Evolutionary conservation across 37 sponge, comb jelly and placozoan species (phyloP), one percentile per base, ranked within the genome.

Genomic region (Tethya wilhelma): DNA sequence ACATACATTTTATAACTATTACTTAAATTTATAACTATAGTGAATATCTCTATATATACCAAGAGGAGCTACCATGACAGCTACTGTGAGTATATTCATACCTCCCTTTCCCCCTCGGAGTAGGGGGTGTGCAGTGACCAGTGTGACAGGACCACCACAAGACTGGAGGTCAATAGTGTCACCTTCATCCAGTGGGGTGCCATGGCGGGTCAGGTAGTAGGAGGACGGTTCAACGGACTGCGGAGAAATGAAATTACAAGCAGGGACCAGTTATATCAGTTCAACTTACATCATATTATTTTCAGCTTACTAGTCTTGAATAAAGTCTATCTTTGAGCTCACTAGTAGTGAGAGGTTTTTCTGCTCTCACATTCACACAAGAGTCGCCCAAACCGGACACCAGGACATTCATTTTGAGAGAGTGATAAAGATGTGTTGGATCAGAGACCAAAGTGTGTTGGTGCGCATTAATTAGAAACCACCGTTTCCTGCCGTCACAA

Each of bases 71-170:
- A 67, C 40, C 29, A 36, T 37, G 36, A 38, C 8, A 14, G 38
- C 9, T 4, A 67, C 9, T 67, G 23, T 4, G n/a, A 6, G 77
- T 28, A 11, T 26, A 22, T 2, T 40, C 75, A n/a, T 34, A 94
- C 95, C 95, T 87, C 95, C 95, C 60, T 94, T 94, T 7, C 95
- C 95, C 17, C 95, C 95, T 25, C 44, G 42, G 14, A 94, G 25
- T 11, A 59, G 44, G 42, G 80, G 85, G 38, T 78, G n/a, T 36
- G 79, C 91, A 34, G 67, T 79, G 0, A 94, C 26, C 0, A 77
- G 39, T 3, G 62, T 73, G 5, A 69, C 22, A 40, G 41, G n/a
- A 41, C 69, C 42, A 22, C 25, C 41, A n/a, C 40, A 38, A 2
- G 40, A 60, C n/a, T 74, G 34, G 0, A 33, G 46, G 17, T 42